Conservation (phyloP, 2,113 vertebrate genomes). For the Chiloscyllium plagiosum region DNA sequence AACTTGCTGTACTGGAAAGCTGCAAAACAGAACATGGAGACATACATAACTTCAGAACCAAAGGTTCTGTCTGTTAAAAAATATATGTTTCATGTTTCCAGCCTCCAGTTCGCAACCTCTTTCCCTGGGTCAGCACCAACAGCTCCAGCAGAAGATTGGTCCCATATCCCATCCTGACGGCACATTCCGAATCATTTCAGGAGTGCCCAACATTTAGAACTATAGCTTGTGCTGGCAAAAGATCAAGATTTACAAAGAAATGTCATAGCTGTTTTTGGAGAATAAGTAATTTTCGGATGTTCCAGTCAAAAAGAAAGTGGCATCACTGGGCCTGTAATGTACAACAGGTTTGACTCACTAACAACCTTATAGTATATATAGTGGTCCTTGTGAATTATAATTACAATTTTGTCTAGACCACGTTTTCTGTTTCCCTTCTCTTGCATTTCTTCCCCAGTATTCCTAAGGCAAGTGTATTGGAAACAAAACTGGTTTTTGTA, state of each 20-base stretch:
- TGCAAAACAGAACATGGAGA: constrained; percentile 57
- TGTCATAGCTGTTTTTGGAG: not conserved
- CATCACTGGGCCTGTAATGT: not conserved
- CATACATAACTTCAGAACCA: not conserved
- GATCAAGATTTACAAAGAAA: not conserved
- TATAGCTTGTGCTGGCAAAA: not conserved
- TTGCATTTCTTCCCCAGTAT: not conserved
- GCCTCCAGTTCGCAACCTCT: not conserved
- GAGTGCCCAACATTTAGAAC: not conserved
- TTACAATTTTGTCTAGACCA: not conserved
- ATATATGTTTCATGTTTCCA: not conserved
- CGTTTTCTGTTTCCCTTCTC: not conserved
- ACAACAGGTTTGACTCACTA: not conserved
- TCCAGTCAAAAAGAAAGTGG: not conserved
- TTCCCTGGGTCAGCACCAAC: not conserved
- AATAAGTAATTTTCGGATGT: not conserved
- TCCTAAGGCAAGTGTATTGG: not conserved
- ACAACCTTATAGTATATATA: not conserved
- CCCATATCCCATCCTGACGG: not conserved
- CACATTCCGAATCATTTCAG: not conserved
- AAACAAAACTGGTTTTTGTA: not conserved
- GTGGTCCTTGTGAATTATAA: not conserved
- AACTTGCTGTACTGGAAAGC: constrained; percentile 79
- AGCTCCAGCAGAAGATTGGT: not conserved
- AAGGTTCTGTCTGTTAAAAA: not conserved